Percentiles rank a stretch among this genome's conserved stretches.
phyloP scores from a whole-genome alignment of 1,140 invertebrate genomes.

The Pseudomyrmex flavicornis region DNA sequence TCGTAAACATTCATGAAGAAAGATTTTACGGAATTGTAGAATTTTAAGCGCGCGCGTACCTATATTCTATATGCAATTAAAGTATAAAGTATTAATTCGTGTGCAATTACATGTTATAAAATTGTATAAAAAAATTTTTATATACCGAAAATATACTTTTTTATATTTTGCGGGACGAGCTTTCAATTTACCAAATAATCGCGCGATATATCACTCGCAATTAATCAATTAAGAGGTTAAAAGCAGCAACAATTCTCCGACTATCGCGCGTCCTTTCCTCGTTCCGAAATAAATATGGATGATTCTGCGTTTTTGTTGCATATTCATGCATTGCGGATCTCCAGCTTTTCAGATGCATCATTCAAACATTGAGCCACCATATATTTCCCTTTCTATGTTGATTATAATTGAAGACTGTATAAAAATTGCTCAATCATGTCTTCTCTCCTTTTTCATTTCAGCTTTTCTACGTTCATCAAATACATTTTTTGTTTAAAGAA shows the following conservation, averaged over 20 bases:
- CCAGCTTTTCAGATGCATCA: not conserved
- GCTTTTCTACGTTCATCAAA: not conserved
- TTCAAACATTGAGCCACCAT: constrained; percentile 21
- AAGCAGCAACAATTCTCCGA: constrained; percentile 30
- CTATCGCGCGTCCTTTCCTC: constrained; percentile 1
- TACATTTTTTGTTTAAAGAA: not conserved
- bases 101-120: not conserved
- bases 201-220: constrained; percentile 36
- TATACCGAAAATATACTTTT: too few relatives aligned
- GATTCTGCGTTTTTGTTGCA: constrained; percentile 54
- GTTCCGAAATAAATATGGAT: constrained; percentile 51
- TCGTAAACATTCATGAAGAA: too few relatives aligned
- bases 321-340: constrained; percentile 42
- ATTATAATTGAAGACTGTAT: constrained; percentile 3
- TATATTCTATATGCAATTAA: not conserved
- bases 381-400: not conserved
- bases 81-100: not conserved
- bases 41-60: too few relatives aligned
- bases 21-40: not conserved
- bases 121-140: not conserved
- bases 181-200: constrained; percentile 13
- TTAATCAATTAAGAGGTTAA: constrained; percentile 57
- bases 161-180: not conserved
- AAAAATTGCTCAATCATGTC: not conserved
- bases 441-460: not conserved